Evolutionary conservation across 2,797 vertebrate species (phyloP), one percentile per base, ranked within the genome.

Genomic region (Meda fulgida): DNA sequence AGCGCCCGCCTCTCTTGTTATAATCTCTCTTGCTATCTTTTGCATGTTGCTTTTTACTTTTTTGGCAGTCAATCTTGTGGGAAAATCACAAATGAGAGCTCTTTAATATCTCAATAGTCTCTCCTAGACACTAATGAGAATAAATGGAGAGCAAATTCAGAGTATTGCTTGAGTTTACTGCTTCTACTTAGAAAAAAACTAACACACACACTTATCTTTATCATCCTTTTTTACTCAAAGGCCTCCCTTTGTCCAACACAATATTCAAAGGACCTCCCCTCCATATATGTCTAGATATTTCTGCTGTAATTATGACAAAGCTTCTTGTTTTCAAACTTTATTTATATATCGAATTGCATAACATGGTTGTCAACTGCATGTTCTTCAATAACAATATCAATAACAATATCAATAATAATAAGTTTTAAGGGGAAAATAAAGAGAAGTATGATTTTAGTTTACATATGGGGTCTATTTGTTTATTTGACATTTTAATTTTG

Each of bases 1-100:
- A 89, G 91, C 90, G 91, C 93, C 92, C 91, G 89, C 71, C 91
- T 92, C 91, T 91, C 89, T 91, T 87, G 85, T 89, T 80, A 63
- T 21, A 21, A 14, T 71, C 73, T 55, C 53, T 70, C 63, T 26
- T 19, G 46, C 71, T 58, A 21, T 67, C 29, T 58, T 78, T 76
- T 65, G 5, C n/a, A n/a, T 40, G 85, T 5, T n/a, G n/a, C 14
- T 16, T 85, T 80, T 76, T n/a, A 21, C 66, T n/a, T 40, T 81
- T 31, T 69, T 65, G 36, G 36, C 18, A 69, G 81, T 53, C 34
- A 38, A 67, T 67, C 21, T 14, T 9, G 26, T 23, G 73, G 53
- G 23, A 70, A 48, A 66, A 48, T 73, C 43, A 67, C 60, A 65
- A 65, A 65, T 3, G 60, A 65, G 53, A 71, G 60, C 4, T 46